Evolutionary conservation across 2,113 vertebrate genomes (phyloP).

Genomic region (Hemiprocne comata): DNA sequence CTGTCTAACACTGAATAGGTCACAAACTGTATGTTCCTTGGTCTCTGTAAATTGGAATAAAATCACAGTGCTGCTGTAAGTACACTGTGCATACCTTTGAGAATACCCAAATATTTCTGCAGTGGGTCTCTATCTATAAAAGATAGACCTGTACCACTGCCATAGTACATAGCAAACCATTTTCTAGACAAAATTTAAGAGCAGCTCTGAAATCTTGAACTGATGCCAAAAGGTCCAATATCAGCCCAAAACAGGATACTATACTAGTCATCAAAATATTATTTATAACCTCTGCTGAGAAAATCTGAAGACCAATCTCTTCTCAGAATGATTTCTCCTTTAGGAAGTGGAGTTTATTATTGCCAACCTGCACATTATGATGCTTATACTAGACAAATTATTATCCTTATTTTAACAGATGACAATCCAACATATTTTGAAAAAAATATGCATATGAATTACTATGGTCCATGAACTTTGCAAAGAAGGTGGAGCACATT

Average conservation of each 20-base stretch:
- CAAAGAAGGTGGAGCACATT: background rate
- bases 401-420: background rate
- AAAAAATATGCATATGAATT: background rate
- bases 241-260: background rate
- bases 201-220: background rate
- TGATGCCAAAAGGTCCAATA: background rate
- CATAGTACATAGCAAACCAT: background rate
- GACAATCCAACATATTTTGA: background rate
- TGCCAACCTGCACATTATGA: background rate
- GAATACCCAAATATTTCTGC: background rate
- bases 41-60: background rate
- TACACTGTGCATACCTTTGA: background rate
- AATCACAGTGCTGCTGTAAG: background rate
- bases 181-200: background rate
- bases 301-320: background rate
- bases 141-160: background rate
- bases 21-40: background rate
- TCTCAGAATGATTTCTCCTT: background rate
- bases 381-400: background rate
- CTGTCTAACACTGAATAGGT: background rate
- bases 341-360: background rate
- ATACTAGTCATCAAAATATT: background rate
- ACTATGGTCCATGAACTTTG: background rate
- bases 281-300: background rate
- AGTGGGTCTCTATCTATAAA: background rate